Evolutionary conservation across 2,888 invertebrate species (phyloP).

Genomic region (Ferrisia virgata): DNA sequence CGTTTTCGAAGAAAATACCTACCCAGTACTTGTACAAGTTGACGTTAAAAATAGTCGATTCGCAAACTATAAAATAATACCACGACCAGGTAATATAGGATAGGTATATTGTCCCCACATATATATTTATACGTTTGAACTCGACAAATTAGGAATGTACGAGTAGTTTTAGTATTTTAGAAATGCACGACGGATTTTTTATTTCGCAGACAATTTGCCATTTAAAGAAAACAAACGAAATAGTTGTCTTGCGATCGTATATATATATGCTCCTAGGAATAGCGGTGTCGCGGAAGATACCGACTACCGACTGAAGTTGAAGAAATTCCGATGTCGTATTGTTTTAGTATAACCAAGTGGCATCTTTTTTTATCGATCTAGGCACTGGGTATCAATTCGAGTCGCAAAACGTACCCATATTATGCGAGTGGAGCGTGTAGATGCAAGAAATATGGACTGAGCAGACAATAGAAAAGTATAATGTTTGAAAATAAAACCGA

Average conservation of each 20-base stretch:
- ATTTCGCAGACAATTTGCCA: conserved; percentile 43
- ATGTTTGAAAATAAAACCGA: no score
- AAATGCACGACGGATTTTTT: conserved; percentile 33
- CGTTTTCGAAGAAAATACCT: neutral
- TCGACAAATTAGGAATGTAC: conserved; percentile 40
- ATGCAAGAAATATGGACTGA: no score
- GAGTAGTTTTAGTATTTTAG: conserved; percentile 34
- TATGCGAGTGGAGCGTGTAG: no score
- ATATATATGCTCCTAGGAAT: neutral
- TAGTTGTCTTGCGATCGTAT: conserved; percentile 21
- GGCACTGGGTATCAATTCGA: no score
- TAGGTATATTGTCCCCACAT: no score
- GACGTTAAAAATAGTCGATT: neutral
- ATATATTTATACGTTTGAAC: neutral
- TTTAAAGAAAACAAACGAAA: conserved; percentile 42
- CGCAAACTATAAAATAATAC: neutral
- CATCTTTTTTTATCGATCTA: neutral
- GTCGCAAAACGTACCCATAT: neutral
- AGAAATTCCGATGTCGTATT: neutral
- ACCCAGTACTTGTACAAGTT: no score
- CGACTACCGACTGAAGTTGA: neutral
- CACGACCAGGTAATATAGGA: neutral
- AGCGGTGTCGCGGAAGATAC: neutral
- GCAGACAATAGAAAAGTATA: neutral
- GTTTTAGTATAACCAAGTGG: neutral